Evolutionary conservation across 2,888 invertebrate genomes (phyloP).

Genomic region (Heteromurus nitidus): DNA sequence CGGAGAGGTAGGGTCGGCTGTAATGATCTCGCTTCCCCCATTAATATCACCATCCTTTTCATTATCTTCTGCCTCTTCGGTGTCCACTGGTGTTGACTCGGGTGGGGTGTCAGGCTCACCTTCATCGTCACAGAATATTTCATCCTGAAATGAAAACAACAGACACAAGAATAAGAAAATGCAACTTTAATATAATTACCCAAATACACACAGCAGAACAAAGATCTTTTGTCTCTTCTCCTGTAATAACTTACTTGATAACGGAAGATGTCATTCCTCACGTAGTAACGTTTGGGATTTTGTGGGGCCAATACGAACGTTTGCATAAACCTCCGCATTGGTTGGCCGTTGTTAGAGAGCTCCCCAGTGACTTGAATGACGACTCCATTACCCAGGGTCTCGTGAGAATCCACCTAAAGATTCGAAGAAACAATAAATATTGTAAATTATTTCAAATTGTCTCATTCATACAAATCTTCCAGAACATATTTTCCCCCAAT

Average conservation of each 20-base stretch:
- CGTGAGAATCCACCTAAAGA: conserved; percentile 93
- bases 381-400: conserved; percentile 81
- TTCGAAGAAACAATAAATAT: too few species aligned
- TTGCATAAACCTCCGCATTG: conserved; percentile 98
- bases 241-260: conserved; percentile 88
- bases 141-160: conserved; percentile 76
- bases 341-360: conserved; percentile 95
- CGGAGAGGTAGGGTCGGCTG: conserved; percentile 54
- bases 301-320: conserved; percentile 97
- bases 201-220: too few species aligned
- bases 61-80: conserved; percentile 75
- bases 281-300: conserved; percentile 98
- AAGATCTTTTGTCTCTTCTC: conserved; percentile 8
- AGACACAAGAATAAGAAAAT: neutral
- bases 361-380: conserved; percentile 89
- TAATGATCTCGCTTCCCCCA: conserved; percentile 65
- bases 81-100: conserved; percentile 70
- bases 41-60: conserved; percentile 74
- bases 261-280: conserved; percentile 98
- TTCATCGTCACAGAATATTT: conserved; percentile 78
- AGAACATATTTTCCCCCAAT: too few species aligned
- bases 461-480: too few species aligned
- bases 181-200: too few species aligned
- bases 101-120: conserved; percentile 74
- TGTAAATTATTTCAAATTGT: too few species aligned